These are phyloP conservation scores for Aspidapion aeneum DNA, from an alignment of 2,888 invertebrate genomes.

Conservation along the genomic window DNA sequence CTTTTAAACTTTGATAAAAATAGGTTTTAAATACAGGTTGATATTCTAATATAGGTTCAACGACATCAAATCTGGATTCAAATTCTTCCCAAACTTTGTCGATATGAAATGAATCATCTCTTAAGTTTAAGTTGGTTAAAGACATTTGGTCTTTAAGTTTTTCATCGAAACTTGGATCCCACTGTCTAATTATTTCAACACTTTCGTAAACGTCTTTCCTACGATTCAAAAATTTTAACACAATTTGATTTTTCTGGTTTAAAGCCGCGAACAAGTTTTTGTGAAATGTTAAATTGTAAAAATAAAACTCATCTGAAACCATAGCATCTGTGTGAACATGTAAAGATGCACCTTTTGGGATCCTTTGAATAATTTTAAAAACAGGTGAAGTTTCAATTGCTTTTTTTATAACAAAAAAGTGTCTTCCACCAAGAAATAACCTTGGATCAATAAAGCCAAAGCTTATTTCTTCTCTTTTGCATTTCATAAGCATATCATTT, in stretches of 20 bases:
- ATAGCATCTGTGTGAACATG: conserved; percentile 67
- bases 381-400: conserved; percentile 60
- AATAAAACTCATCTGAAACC: conserved; percentile 55
- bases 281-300: conserved; percentile 57
- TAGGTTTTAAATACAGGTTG: conserved; percentile 55
- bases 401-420: conserved; percentile 60
- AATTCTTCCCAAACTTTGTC: conserved; percentile 1
- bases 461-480: conserved; percentile 37
- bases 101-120: neutral
- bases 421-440: conserved; percentile 58
- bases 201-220: neutral
- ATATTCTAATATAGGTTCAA: conserved; percentile 48
- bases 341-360: conserved; percentile 74
- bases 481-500: conserved; percentile 37
- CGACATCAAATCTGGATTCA: neutral
- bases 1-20: conserved; percentile 53
- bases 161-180: neutral
- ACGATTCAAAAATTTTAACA: neutral
- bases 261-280: conserved; percentile 52
- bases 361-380: conserved; percentile 58
- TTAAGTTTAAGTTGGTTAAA: neutral
- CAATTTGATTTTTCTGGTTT: neutral
- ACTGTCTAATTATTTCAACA: neutral
- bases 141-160: conserved; percentile 1
- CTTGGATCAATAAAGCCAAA: conserved; percentile 34